Base-by-base conservation (phyloP, 2,113 vertebrate species). In the Sisor rabdophorus region DNA sequence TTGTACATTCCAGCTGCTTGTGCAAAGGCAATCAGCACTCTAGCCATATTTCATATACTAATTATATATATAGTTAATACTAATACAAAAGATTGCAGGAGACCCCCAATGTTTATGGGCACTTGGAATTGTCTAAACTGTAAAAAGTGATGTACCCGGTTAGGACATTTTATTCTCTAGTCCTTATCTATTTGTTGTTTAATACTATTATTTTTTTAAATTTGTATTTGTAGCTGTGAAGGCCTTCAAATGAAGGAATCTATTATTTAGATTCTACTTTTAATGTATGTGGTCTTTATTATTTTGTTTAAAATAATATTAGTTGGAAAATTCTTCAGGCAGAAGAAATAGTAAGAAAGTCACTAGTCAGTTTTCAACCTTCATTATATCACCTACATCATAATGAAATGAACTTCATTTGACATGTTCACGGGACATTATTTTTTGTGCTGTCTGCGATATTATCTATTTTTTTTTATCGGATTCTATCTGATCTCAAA, bases 1-100 rank as follows among this genome's bases (percentile, higher is more conserved):
- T 74, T 22, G 61, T 16, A 71, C n/a, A 60, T 67, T 55, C 52
- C 67, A 71, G 63, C 71, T 78, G 59, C 59, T 70, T 59, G 17
- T 64, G 47, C 26, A 69, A 22, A 12, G 8, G 24, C 50, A 47
- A 50, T 53, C 12, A 74, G 36, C 48, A 63, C 36, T 55, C 60
- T 24, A 71, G 16, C 58, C n/a, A 30, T 75, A 47, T 40, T 7
- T 15, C 44, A 54, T 65, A 65, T 54, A 40, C 40, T 10, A 44
- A 44, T 44, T 59, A 52, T 48, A 44, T 44, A 44, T 44, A 44
- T 44, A 44, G 40, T 44, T 44, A 9, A 4, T 44, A 44, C 40
- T 44, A 8, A 36, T 36, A 7, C 32, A 36, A 36, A 36, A 36
- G 32, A 36, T 36, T 7, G 3, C 32, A 4, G 32, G 3, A 7